Evolutionary conservation across 2,888 invertebrate genomes (phyloP).

Genomic region (Drosophila nigritarsus): DNA sequence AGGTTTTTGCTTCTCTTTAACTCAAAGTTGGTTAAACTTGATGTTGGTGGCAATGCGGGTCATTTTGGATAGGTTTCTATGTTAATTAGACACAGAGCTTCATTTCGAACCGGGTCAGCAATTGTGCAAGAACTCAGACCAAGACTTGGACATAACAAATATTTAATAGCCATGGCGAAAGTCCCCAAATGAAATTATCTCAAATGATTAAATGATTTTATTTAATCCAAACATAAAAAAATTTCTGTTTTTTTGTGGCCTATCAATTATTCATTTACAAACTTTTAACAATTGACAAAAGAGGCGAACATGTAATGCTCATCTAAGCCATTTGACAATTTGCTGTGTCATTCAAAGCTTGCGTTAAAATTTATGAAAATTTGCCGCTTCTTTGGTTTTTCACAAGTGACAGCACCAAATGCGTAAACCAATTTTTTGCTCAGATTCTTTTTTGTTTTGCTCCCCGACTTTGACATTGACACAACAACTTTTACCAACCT

Average conservation of each 20-base stretch:
- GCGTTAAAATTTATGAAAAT: slow-evolving; percentile 46
- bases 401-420: slow-evolving; percentile 56
- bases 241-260: not conserved
- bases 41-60: slow-evolving; percentile 18
- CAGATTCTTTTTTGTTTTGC: slow-evolving; percentile 18
- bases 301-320: slow-evolving; percentile 20
- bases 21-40: slow-evolving; percentile 12
- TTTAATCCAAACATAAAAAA: not conserved
- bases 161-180: slow-evolving; percentile 1
- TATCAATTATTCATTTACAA: slow-evolving; percentile 10
- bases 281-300: slow-evolving; percentile 35
- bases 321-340: slow-evolving; percentile 33
- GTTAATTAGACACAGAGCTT: slow-evolving; percentile 48
- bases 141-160: not conserved
- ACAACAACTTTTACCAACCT: slow-evolving; percentile 80
- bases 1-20: slow-evolving; percentile 30
- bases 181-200: not conserved
- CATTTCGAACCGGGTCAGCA: slow-evolving; percentile 7
- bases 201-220: not conserved
- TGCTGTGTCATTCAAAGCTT: slow-evolving; percentile 34
- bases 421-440: slow-evolving; percentile 52
- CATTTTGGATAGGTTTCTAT: slow-evolving; percentile 37
- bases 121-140: slow-evolving; percentile 8
- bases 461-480: slow-evolving; percentile 70
- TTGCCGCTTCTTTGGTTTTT: slow-evolving; percentile 50